Base-by-base conservation (phyloP, 2,888 invertebrate species). In the Sesamia inferens region DNA sequence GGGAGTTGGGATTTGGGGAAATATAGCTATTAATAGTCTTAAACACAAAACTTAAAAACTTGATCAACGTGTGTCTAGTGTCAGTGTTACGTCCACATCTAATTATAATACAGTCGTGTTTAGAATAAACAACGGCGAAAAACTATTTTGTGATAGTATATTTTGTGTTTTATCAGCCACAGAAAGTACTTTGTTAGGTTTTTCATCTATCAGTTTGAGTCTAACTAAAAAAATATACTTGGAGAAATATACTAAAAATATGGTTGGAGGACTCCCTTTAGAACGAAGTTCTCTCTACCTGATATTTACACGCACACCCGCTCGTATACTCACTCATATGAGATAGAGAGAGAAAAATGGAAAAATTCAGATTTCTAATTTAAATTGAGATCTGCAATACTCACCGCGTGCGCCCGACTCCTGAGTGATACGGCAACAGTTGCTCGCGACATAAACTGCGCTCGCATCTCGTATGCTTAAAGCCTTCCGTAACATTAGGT, bases 391-490 rank as follows among this genome's bases (percentile, higher is more conserved):
- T 80, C 44, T 39, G 39, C 61, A 55, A 81, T 81, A 65, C 70
- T 71, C 48, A 55, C 39, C 51, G 62, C 81, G 68, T 74, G 71
- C 76, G 61, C 39, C 51, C 54, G 51, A 67, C 81, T 70, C 39
- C 57, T 58, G 59, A 80, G 69, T 70, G 64, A 83, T 74, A 79
- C 51, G 71, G 66, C 76, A 69, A 66, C 74, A 74, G 75, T 79
- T 68, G 87, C 73, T 47, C 42, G 51, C 55, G 73, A 72, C 72
- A 64, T 76, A 78, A 76, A 82, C 70, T 71, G 67, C 58, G 71
- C 22, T 78, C 85, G 79, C 65, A 48, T 61, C 22, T 66, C 70
- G 85, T 74, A 85, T 86, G 66, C 62, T 63, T 86, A 78, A 86
- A 86, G 73, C 24, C 51, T 58, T 76, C 71, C 77, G 84, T 72